phyloP scores from a whole-genome alignment of 2,113 vertebrate species.

The Leucoraja erinaceus region DNA sequence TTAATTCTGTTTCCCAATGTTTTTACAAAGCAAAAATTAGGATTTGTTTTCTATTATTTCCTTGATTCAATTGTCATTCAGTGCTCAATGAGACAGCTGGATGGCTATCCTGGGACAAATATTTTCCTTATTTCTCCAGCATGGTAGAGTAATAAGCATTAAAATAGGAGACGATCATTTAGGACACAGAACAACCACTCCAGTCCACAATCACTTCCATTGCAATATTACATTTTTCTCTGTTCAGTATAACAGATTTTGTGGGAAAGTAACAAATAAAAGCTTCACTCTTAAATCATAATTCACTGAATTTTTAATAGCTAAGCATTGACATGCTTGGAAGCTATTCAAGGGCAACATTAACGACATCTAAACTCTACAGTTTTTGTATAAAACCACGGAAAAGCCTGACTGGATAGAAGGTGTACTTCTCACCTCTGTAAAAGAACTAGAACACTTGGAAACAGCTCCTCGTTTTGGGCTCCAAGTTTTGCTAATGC shows the following conservation, averaged over 20 bases:
- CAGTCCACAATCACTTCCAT: neutral
- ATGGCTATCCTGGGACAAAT: neutral
- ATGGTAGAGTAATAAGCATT: neutral
- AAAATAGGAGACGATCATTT: neutral
- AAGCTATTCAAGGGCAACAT: neutral
- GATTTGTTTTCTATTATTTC: neutral
- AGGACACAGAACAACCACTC: neutral
- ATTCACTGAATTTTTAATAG: neutral
- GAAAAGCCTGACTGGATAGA: neutral
- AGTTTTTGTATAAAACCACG: neutral
- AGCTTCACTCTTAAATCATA: neutral
- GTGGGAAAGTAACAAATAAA: neutral
- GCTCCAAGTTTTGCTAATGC: constrained; percentile 95
- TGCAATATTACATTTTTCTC: neutral
- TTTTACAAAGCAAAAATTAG: neutral
- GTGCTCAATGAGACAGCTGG: neutral
- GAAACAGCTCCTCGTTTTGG: constrained; percentile 90
- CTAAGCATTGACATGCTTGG: neutral
- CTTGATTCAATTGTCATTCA: neutral
- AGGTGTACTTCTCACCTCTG: constrained; percentile 67
- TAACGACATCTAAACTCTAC: neutral
- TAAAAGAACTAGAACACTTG: constrained; percentile 88
- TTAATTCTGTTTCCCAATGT: neutral
- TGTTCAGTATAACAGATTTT: neutral
- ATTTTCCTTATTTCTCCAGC: neutral